Conservation (phyloP, 2,113 vertebrate species). For the Centropus bengalensis region DNA sequence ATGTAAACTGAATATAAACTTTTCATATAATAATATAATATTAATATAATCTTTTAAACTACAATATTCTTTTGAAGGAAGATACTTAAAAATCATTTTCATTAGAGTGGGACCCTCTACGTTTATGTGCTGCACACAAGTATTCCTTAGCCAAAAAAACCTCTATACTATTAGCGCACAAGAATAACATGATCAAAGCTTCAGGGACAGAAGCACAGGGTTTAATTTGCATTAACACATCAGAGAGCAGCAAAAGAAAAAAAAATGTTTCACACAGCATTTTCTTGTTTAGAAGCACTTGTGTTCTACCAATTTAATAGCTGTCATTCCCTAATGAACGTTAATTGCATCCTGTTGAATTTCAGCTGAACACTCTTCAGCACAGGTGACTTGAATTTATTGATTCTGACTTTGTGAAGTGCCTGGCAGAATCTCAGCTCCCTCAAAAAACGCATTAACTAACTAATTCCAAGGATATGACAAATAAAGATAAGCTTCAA, state of each 20-base stretch:
- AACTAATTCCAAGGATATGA: not conserved
- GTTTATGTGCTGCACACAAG: not conserved
- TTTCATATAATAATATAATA: too few species aligned
- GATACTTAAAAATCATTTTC: not conserved
- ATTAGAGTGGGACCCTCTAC: not conserved
- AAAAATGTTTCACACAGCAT: not conserved
- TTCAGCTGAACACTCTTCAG: slow-evolving; percentile 34
- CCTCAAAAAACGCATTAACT: not conserved
- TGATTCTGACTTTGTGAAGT: not conserved
- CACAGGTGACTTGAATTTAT: slow-evolving; percentile 12
- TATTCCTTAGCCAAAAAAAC: not conserved
- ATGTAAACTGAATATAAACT: not conserved
- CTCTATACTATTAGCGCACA: not conserved
- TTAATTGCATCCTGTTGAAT: slow-evolving; percentile 23
- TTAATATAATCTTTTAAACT: not conserved
- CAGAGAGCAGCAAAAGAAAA: not conserved
- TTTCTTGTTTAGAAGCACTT: slow-evolving; percentile 25
- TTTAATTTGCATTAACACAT: not conserved
- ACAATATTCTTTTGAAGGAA: not conserved
- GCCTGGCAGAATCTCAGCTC: not conserved
- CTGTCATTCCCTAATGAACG: not conserved
- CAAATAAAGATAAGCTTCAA: not conserved
- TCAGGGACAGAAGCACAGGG: not conserved
- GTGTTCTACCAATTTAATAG: not conserved
- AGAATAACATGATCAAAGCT: not conserved